Percentiles rank a stretch among this genome's conserved stretches.
Conservation (phyloP, 2,888 invertebrate genomes). For the Abrostola triplasia region DNA sequence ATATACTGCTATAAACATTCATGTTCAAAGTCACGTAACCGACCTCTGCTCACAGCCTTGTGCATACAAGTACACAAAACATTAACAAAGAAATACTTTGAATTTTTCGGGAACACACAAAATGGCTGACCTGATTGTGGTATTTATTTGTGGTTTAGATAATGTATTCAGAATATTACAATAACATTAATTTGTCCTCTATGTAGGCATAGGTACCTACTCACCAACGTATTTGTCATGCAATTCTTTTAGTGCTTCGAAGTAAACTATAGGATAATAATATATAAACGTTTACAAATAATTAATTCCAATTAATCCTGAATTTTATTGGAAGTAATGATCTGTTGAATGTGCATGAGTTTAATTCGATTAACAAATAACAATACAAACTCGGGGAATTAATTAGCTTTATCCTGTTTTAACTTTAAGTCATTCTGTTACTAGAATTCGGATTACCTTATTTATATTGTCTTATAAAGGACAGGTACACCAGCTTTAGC, state of each 20-base stretch:
- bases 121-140: not conserved
- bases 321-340: constrained; percentile 2
- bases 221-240: not conserved
- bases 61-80: constrained; percentile 3
- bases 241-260: not conserved
- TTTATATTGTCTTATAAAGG: too few species aligned
- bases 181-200: constrained; percentile 2
- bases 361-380: too few species aligned
- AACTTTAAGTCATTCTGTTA: too few species aligned
- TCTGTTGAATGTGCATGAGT: not conserved
- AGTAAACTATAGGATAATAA: not conserved
- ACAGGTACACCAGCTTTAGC: too few species aligned
- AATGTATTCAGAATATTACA: constrained; percentile 2
- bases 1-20: constrained; percentile 11
- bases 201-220: not conserved
- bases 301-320: constrained; percentile 1
- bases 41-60: constrained; percentile 36
- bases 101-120: not conserved
- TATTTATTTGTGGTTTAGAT: not conserved
- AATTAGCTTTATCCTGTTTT: too few species aligned
- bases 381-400: too few species aligned
- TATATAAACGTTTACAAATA: not conserved
- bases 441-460: too few species aligned
- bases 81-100: not conserved
- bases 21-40: constrained; percentile 41